Base-by-base conservation (phyloP, 1,140 invertebrate genomes). In the Nasonia vitripennis region DNA sequence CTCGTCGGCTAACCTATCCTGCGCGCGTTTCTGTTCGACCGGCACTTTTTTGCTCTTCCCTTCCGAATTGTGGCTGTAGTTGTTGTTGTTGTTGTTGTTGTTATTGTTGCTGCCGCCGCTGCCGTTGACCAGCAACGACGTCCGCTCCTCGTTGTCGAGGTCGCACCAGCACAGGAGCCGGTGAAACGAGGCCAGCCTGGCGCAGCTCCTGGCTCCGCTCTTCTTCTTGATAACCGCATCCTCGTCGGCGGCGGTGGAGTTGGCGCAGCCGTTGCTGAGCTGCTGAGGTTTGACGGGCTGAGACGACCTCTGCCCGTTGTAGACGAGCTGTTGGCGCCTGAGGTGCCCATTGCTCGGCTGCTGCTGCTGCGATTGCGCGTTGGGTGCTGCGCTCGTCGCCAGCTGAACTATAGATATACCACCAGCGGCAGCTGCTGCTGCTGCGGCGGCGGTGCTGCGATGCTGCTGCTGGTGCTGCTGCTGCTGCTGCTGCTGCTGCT, bases 111-210 rank as follows among this genome's bases (percentile, higher is more conserved):
- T 48, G 48, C 11, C 41, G 17, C 4, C 12, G 27, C 67, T 51
- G 10, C 77, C 67, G n/a, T 75, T 81, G 7, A n/a, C 51, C 11
- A 48, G 31, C 27, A 45, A 12, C 11, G 78, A 23, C 62, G 55
- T 14, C 34, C 67, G 10, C 9, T 51, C 62, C 55, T 84, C 75
- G 48, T 89, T 11, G 27, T 77, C 88, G 84, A 89, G 80, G 74
- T 87, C 90, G 90, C 94, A 95, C 90, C 93, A 93, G 89, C 94
- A 95, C 87, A 95, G 88, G 81, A 94, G 87, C 27, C 91, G 90
- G 89, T 95, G 94, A 87, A 94, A 95, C 41, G 94, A 94, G 70
- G 93, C 86, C 51, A 93, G 90, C 81, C 94, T 90, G 79, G 94
- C 94, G 90, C 95, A 95, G 77, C 75, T 77, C 37, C 37, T 81